A percentile compares a stretch with the other conserved stretches of the same genome.
These are phyloP conservation scores for Aphidius ervi DNA, from an alignment of 1,140 invertebrate species.

Conservation along the genomic window DNA sequence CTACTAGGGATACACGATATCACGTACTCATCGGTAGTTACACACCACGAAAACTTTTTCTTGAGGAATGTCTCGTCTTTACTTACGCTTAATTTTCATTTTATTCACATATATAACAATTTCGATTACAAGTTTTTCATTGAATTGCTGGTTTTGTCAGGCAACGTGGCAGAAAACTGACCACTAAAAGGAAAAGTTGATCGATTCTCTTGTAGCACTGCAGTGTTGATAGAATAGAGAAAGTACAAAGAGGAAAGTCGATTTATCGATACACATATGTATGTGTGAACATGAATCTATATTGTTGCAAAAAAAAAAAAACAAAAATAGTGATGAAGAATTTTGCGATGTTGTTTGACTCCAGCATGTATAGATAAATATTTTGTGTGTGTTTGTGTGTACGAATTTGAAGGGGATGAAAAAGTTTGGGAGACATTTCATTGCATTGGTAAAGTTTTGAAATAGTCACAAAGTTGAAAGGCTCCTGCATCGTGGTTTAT, in stretches of 20 bases:
- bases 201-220: slow-evolving; percentile 8
- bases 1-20: slow-evolving; percentile 3
- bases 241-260: background rate
- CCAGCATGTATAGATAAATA: too few relatives aligned
- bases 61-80: too few relatives aligned
- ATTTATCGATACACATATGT: background rate
- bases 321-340: background rate
- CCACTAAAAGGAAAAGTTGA: slow-evolving; percentile 3
- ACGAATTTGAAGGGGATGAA: background rate
- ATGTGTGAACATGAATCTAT: slow-evolving; percentile 8
- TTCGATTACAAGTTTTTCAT: too few relatives aligned
- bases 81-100: too few relatives aligned
- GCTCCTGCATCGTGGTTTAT: slow-evolving; percentile 8
- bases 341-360: too few relatives aligned
- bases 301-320: background rate
- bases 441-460: slow-evolving; percentile 12
- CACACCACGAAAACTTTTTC: slow-evolving; percentile 10
- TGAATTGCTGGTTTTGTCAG: background rate
- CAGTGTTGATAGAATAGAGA: background rate
- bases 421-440: slow-evolving; percentile 5
- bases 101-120: too few relatives aligned
- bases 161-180: slow-evolving; percentile 3
- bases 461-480: slow-evolving; percentile 12
- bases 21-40: background rate
- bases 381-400: too few relatives aligned